A percentile compares a stretch with the other conserved stretches of the same genome.
These are phyloP conservation scores for Clupea harengus DNA, from an alignment of 2,113 vertebrate genomes.

Conservation along the genomic window DNA sequence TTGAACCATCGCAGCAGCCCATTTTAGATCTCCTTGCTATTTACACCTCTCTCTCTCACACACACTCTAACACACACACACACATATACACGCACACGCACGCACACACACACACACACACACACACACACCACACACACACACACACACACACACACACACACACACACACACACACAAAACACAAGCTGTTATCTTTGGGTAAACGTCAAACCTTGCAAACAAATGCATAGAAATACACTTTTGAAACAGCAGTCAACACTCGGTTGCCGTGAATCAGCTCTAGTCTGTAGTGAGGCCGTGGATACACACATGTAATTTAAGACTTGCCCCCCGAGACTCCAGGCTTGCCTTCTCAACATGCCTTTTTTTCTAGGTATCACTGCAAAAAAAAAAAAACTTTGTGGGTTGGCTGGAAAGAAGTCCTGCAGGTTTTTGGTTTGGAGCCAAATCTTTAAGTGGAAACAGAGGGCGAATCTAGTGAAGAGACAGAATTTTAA, in stretches of 20 bases:
- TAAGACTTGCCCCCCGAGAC: neutral
- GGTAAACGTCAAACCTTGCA: neutral
- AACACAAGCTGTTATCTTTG: neutral
- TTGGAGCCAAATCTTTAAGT: neutral
- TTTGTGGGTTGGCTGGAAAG: neutral
- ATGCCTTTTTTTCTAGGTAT: constrained; percentile 11
- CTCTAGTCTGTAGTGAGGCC: neutral
- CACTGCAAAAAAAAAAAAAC: neutral
- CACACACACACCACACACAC: neutral
- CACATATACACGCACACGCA: neutral
- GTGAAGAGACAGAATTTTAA: neutral
- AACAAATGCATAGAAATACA: neutral
- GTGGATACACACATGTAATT: constrained; percentile 5
- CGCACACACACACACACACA: neutral
- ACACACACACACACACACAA: neutral
- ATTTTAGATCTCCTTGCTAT: neutral
- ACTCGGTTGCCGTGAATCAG: neutral
- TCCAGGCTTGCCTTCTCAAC: neutral
- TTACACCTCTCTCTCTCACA: neutral
- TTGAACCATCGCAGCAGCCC: neutral
- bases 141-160: neutral
- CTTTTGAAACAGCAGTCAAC: neutral
- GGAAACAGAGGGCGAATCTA: constrained; percentile 11
- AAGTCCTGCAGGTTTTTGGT: constrained; percentile 16
- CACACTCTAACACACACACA: neutral